Base-by-base conservation (phyloP, 2,888 invertebrate species). In the Tuta absoluta region DNA sequence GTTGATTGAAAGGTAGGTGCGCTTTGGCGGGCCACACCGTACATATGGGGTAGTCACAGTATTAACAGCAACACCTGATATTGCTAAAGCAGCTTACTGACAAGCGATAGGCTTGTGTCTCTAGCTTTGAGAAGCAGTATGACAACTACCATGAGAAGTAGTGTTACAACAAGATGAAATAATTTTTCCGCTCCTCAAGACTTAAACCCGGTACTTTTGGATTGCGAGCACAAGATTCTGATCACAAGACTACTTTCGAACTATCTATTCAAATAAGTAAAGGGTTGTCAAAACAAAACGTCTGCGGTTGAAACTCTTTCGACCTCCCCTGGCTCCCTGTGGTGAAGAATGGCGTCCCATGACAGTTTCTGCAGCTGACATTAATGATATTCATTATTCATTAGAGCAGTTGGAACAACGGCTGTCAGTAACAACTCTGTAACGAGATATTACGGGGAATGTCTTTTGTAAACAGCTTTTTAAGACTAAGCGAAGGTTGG, bases 211-310 rank as follows among this genome's bases (percentile, higher is more conserved):
- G 8, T 1, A 33, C 33, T 10, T 33, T 8, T 33, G 8, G 8
- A 8, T 33, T 10, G 1, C 1, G 1, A 33, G 33, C 33, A 33
- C 10, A 33, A 33, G 33, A 33, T 33, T 33, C 33, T 1, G 8
- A 8, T 10, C 33, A 33, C 33, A 33, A 33, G 33, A 45, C n/a
- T 45, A n/a, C n/a, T 45, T n/a, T 17, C 1, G n/a, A 45, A n/a
- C 45, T 45, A 1, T 5, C 45, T 4, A 45, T 45, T 45, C 4
- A 45, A 45, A 45, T 2, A 45, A 45, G 45, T n/a, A 45, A 45
- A 45, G 45, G 45, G 45, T 45, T 45, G 45, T 45, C n/a, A 45
- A 45, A 45, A 45, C 41, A 45, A 45, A 45, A 45, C 41, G 14
- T 41, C 45, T 45, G 45, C 17, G 45, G 45, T 17, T 45, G 45